Evolutionary conservation across 2,113 vertebrate species (phyloP).

Genomic region (Spilogale gracilis): DNA sequence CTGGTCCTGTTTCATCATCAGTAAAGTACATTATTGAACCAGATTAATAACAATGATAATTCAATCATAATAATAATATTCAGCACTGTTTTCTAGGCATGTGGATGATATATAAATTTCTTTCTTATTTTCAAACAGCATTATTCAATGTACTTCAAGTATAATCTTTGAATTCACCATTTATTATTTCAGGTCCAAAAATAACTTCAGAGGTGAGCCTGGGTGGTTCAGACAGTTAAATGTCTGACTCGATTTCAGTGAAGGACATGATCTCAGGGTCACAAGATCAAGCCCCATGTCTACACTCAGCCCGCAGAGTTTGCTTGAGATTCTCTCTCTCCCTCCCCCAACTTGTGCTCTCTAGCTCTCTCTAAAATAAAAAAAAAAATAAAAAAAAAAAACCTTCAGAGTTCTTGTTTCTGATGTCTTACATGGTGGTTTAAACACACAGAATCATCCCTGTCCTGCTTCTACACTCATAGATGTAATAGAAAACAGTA

Average conservation of each 20-base stretch:
- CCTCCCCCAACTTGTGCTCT: background rate
- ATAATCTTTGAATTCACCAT: background rate
- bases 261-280: background rate
- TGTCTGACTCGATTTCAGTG: background rate
- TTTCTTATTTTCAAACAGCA: background rate
- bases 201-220: background rate
- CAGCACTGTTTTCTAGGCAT: background rate
- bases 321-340: background rate
- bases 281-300: background rate
- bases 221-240: background rate
- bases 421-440: background rate
- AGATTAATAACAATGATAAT: background rate
- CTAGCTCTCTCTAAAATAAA: background rate
- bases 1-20: background rate
- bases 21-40: background rate
- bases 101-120: background rate
- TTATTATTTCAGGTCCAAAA: slow-evolving; percentile 39
- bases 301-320: background rate
- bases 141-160: background rate
- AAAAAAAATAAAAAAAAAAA: background rate
- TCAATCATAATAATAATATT: background rate
- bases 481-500: background rate
- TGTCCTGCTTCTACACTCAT: background rate
- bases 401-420: background rate
- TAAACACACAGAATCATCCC: background rate